Evolutionary conservation across 2,888 invertebrate species (phyloP).

Genomic region (Magallana nippona): DNA sequence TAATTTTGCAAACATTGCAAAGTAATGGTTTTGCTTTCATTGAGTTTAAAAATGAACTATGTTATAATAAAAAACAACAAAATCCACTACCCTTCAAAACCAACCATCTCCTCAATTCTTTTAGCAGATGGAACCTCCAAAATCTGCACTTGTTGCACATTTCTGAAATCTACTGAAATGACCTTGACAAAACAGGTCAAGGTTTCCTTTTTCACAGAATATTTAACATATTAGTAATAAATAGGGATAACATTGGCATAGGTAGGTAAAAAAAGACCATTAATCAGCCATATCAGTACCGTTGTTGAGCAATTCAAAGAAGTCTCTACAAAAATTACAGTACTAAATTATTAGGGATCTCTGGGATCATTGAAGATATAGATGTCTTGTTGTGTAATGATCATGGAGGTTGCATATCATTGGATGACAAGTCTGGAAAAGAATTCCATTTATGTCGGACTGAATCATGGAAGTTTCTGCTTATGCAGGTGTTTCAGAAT

Average conservation of each 20-base stretch:
- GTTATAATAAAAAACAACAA: no score
- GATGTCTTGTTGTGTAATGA: not conserved
- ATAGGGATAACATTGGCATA: not conserved
- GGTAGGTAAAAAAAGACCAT: not conserved
- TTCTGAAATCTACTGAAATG: no score
- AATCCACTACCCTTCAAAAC: no score
- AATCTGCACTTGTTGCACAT: no score
- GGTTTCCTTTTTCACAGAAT: no score
- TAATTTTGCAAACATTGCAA: no score
- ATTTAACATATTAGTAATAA: not conserved
- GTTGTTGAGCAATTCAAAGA: not conserved
- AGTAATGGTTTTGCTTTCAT: no score
- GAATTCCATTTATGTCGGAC: conserved; percentile 8
- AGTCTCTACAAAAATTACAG: not conserved
- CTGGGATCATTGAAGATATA: not conserved
- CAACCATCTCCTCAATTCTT: no score
- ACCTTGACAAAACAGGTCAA: no score
- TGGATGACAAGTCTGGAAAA: not conserved
- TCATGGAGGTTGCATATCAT: conserved; percentile 8
- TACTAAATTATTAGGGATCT: not conserved
- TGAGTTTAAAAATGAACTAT: no score
- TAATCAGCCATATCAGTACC: not conserved
- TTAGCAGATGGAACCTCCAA: no score
- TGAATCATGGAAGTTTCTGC: conserved; percentile 13
- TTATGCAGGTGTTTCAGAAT: conserved; percentile 24